Evolutionary conservation across 2,797 vertebrate genomes (phyloP), one percentile per base, ranked within the genome.

Genomic region (Pteronotus mesoamericanus): DNA sequence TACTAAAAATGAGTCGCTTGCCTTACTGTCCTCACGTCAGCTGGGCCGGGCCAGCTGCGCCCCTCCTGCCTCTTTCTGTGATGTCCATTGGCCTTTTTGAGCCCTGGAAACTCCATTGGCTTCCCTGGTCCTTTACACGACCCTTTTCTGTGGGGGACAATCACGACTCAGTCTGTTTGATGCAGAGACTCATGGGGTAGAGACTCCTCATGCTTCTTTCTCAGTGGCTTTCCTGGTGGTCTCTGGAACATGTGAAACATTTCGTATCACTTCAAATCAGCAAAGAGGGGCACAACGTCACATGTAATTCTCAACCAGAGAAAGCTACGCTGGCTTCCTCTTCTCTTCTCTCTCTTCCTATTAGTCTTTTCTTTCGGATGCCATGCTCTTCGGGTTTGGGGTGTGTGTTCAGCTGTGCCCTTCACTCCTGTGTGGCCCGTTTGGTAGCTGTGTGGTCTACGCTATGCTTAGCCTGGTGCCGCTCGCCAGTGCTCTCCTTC

Each of bases 11-110:
- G 46, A 66, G 59, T 61, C 12, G 0, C 57, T 48, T 14, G 1
- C 57, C 55, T 55, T 3, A 0, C 37, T 4, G 37, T 42, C 59
- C 15, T 48, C 59, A 16, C 0, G 0, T 24, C 5, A 0, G 21
- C 46, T 2, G 0, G 6, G 64, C 53, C 3, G 0, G 24, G 68
- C 68, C 39, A 8, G n/a, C 48, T 18, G 48, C 12, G 1, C n/a
- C 34, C 44, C 32, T 39, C 15, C 96, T 51, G 21, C 37, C 6
- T 9, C 78, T 51, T 64, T n/a, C 66, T 10, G 0, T 44, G 89
- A 48, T 14, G 37, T 14, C 22, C 19, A 14, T 8, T 0, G 61
- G 42, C 71, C 66, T n/a, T 11, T 37, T 9, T n/a, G n/a, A 71
- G 48, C 26, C 12, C 55, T 32, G 19, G 22, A 14, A 24, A 2